Conservation (phyloP, 2,113 vertebrate genomes). For the Ginglymostoma cirratum region DNA sequence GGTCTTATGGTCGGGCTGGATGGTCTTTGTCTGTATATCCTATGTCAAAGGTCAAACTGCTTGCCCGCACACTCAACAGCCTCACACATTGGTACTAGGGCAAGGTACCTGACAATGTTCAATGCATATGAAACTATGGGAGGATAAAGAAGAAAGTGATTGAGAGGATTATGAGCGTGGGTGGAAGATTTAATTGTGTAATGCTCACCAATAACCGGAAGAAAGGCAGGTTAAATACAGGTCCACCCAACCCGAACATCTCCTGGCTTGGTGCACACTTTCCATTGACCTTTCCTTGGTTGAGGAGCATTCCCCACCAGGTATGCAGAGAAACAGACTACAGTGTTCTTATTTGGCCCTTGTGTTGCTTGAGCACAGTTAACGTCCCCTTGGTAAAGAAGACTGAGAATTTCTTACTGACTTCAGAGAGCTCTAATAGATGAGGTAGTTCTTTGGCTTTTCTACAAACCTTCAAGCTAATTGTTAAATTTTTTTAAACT, state of each 20-base stretch:
- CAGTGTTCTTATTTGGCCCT: background rate
- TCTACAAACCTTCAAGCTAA: slow-evolving; percentile 1
- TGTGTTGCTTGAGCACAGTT: background rate
- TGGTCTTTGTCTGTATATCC: too few species aligned
- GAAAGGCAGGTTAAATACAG: background rate
- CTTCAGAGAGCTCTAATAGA: background rate
- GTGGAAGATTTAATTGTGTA: background rate
- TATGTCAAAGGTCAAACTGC: background rate
- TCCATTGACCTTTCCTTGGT: background rate
- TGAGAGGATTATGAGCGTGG: background rate
- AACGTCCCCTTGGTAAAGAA: background rate
- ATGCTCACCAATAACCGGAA: background rate
- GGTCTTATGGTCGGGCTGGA: too few species aligned
- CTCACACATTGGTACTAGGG: background rate
- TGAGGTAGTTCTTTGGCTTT: background rate
- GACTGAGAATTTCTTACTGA: background rate
- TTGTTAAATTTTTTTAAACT: background rate
- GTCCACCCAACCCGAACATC: background rate
- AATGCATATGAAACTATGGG: background rate
- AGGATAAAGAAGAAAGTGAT: background rate
- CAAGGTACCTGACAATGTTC: background rate
- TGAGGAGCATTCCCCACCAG: background rate
- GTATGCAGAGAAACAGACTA: background rate
- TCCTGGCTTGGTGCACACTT: background rate
- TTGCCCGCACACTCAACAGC: background rate